Base-by-base conservation (phyloP, 2,113 vertebrate genomes). In the Canis aureus region DNA sequence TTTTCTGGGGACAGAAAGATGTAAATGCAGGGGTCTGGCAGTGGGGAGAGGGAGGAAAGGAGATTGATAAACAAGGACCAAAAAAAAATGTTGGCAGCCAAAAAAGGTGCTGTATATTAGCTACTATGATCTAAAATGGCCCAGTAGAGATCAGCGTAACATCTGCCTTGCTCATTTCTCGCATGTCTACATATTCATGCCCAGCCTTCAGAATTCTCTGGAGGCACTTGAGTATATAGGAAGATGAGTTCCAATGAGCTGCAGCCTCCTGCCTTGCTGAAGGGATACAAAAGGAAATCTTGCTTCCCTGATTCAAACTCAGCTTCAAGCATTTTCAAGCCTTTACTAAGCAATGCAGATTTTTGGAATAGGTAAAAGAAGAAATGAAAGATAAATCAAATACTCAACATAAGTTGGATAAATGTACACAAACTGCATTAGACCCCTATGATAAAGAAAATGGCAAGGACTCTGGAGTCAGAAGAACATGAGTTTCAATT, bases 131-230 rank as follows among this genome's bases (percentile, higher is more conserved):
- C 96, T 98, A 87, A 98, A 98, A 98, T 97, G 96, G 94, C 98
- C 95, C 98, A 98, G 95, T 78, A 98, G 98, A 98, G 97, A 98
- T 97, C 69, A 53, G 89, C 1, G 5, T 97, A 98, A 98, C 99
- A 99, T 98, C 99, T 99, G 98, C 97, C 98, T 98, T 95, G 53
- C 95, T 98, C 98, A 98, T 98, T 98, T 94, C 93, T 92, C 0
- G 8, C 92, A 53, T 97, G 97, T 95, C 98, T 99, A 98, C 98
- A 98, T 99, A 99, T 99, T 99, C 99, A 99, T 99, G 98, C 69
- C 76, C 98, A 98, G 98, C 98, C 98, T 98, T 98, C 94, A 15
- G 91, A 98, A 97, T 95, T 97, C 99, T 98, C 98, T 49, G 20
- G 98, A 98, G 99, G 98, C 19, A 8, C 94, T 98, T 97, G 96